Base-by-base conservation (phyloP, 2,888 invertebrate species). In the Ctenicera cuprea region DNA sequence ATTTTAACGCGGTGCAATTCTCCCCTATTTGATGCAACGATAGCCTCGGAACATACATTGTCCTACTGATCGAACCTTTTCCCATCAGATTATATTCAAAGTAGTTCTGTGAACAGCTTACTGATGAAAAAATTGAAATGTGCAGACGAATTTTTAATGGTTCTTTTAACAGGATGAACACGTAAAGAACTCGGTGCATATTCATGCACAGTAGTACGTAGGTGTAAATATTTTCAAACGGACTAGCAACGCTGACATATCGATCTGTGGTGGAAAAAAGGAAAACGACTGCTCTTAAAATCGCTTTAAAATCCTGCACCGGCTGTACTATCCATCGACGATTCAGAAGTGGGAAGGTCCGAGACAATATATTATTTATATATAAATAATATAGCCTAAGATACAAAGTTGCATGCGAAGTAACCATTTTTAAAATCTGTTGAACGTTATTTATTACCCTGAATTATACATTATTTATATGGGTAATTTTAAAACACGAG, bases 381-480 rank as follows among this genome's bases (percentile, higher is more conserved):
- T 54, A 63, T 59, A 59, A 59, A 59, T 30, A 57, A 37, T 30
- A n/a, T 5, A 54, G 59, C 38, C 20, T 41, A 37, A 65, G 70
- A 74, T 66, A 61, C 48, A 43, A 18, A 14, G 66, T 74, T 71
- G 74, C 71, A 71, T 74, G 74, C 52, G 41, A 61, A 37, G 37
- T 45, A 71, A 65, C 63, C 66, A 74, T 71, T 74, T 74, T 66
- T 74, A 67, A 74, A 74, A 71, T 74, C 74, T 71, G 70, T 74
- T 71, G 71, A 63, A 62, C 48, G 54, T 74, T 71, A 74, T 74
- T 74, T 74, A 74, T 74, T 74, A 48, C 74, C 33, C 20, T 52
- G 54, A 65, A 71, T 67, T 71, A 69, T 74, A 66, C 62, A 71
- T 67, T 65, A 71, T 74, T 61, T 67, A 71, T 54, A n/a, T 52